These are phyloP conservation scores for Coturnix japonica DNA, from an alignment of 2,113 vertebrate species.

Conservation along the genomic window DNA sequence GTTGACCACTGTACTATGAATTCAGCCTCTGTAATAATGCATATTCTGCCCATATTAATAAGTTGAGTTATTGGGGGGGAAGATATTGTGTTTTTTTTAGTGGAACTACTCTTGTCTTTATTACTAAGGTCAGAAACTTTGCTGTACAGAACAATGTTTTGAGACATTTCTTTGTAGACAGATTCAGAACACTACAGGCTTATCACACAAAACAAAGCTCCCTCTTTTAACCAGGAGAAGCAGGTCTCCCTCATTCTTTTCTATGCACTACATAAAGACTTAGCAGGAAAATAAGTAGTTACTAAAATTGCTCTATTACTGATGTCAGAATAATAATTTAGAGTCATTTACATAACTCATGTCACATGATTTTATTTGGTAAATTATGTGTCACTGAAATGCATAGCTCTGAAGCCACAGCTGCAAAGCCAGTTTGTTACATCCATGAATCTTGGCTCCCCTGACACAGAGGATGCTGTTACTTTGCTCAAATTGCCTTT, in stretches of 20 bases:
- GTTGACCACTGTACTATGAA: too few species aligned
- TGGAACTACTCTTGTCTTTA: neutral
- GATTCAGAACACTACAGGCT: neutral
- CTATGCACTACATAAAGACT: neutral
- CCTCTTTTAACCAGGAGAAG: neutral
- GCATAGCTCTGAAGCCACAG: neutral
- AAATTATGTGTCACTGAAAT: neutral
- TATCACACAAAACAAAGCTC: neutral
- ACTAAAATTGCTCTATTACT: neutral
- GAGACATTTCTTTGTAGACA: neutral
- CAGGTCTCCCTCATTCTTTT: neutral
- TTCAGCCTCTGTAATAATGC: neutral
- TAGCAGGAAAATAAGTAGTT: neutral
- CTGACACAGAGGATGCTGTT: neutral
- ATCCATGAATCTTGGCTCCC: neutral
- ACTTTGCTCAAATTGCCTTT: neutral
- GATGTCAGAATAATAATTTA: neutral
- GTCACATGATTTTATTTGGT: neutral
- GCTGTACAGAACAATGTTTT: neutral
- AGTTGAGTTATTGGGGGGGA: neutral
- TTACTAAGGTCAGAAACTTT: neutral
- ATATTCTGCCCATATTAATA: neutral
- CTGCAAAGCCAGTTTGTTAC: neutral
- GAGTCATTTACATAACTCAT: constrained; percentile 1
- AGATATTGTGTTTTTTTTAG: neutral